These are phyloP conservation scores for Seriola quinqueradiata DNA, from an alignment of 2,113 vertebrate species.

Conservation along the genomic window DNA sequence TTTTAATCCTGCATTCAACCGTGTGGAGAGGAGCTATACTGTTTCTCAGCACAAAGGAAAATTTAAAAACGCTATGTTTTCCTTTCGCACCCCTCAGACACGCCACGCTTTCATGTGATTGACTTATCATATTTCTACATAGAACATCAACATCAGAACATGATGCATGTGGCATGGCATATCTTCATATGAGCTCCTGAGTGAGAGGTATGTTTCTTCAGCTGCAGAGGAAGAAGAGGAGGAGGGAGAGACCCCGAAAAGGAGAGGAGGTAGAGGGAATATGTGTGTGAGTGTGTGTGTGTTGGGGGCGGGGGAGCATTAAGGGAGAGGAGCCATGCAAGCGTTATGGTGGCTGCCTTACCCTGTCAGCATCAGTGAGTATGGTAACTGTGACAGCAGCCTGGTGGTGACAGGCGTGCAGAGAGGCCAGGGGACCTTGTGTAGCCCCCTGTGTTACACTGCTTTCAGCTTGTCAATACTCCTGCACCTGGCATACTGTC, in stretches of 20 bases:
- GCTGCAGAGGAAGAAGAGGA: conserved; percentile 57
- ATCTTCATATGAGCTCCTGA: conserved; percentile 70
- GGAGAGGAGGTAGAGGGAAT: conserved; percentile 41
- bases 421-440: conserved; percentile 79
- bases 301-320: conserved; percentile 57
- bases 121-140: conserved; percentile 77
- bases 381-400: conserved; percentile 73
- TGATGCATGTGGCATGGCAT: conserved; percentile 55
- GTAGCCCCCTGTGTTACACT: conserved; percentile 75
- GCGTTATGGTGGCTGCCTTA: conserved; percentile 76
- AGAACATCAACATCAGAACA: conserved; percentile 67
- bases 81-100: conserved; percentile 38
- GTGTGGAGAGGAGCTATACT: conserved; percentile 10
- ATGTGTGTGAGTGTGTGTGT: conserved; percentile 41
- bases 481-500: conserved; percentile 75
- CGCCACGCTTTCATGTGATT: conserved; percentile 60
- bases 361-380: conserved; percentile 73
- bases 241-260: conserved; percentile 40
- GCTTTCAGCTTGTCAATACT: conserved; percentile 78
- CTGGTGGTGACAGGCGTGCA: conserved; percentile 76
- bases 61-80: conserved; percentile 36
- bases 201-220: conserved; percentile 64
- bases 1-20: conserved; percentile 44
- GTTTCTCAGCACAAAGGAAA: conserved; percentile 44
- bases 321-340: conserved; percentile 66